A percentile compares a stretch with the other conserved stretches of the same genome.
phyloP scores from a whole-genome alignment of 2,797 vertebrate genomes.

The Pipistrellus pygmaeus region DNA sequence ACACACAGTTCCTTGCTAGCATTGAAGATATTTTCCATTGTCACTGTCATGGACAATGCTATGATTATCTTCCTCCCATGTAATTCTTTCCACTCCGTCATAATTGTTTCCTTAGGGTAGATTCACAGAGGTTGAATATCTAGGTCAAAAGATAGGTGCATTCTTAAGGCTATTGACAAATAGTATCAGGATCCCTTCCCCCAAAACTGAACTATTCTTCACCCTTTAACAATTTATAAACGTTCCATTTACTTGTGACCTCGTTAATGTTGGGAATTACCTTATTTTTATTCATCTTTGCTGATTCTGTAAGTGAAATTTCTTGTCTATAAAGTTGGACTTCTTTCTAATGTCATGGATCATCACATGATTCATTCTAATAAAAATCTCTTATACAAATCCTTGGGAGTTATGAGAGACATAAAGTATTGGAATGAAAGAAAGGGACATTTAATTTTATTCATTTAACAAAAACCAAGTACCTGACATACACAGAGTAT shows the following conservation, averaged over 20 bases:
- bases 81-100: background rate
- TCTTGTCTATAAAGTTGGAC: constrained; percentile 7
- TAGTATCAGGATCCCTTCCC: background rate
- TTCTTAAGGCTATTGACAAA: constrained; percentile 16
- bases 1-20: background rate
- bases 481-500: background rate
- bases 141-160: background rate
- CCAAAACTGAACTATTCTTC: background rate
- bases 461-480: constrained; percentile 7
- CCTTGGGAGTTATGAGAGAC: background rate
- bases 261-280: background rate
- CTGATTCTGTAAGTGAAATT: background rate
- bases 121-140: background rate
- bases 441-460: background rate
- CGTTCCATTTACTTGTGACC: background rate
- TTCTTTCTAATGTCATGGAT: constrained; percentile 37
- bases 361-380: constrained; percentile 10
- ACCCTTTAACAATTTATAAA: constrained; percentile 38
- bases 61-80: background rate
- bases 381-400: background rate
- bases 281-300: background rate
- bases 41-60: background rate
- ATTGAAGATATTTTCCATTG: background rate
- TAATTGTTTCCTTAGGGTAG: constrained; percentile 23
- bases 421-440: constrained; percentile 6